Conservation (phyloP, 2,113 vertebrate species). For the Proteles cristata region DNA sequence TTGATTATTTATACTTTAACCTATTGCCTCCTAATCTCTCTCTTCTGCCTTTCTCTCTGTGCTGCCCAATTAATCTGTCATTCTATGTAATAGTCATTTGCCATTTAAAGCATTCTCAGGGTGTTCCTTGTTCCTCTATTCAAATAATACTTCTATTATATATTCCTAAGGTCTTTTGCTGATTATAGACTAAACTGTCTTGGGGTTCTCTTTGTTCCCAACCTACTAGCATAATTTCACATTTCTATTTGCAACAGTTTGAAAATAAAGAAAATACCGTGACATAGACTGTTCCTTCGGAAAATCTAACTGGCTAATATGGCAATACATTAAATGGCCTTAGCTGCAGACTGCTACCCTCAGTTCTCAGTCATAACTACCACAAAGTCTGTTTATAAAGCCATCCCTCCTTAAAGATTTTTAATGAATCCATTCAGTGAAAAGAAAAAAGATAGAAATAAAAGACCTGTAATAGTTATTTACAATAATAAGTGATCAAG, state of each 20-base stretch:
- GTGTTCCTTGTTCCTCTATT: not conserved
- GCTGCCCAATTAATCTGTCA: not conserved
- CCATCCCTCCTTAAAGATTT: not conserved
- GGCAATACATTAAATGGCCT: not conserved
- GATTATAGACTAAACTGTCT: not conserved
- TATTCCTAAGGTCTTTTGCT: not conserved
- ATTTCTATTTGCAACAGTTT: not conserved
- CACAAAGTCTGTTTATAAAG: not conserved
- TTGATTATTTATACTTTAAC: not conserved
- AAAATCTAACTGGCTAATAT: not conserved
- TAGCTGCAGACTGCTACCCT: not conserved
- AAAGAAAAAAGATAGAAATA: not conserved
- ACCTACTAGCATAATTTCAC: not conserved
- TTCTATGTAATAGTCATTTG: not conserved
- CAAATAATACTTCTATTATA: conserved; percentile 1
- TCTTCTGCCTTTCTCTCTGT: not conserved
- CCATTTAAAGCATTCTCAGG: not conserved
- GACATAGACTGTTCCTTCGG: not conserved
- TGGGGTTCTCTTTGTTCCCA: not conserved
- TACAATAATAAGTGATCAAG: not conserved
- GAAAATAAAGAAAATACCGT: not conserved
- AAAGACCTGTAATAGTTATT: not conserved
- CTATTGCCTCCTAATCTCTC: not conserved
- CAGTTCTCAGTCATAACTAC: not conserved
- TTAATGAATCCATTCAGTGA: not conserved